phyloP scores from a whole-genome alignment of 23 tunicate species.

The Diplosoma virens region DNA sequence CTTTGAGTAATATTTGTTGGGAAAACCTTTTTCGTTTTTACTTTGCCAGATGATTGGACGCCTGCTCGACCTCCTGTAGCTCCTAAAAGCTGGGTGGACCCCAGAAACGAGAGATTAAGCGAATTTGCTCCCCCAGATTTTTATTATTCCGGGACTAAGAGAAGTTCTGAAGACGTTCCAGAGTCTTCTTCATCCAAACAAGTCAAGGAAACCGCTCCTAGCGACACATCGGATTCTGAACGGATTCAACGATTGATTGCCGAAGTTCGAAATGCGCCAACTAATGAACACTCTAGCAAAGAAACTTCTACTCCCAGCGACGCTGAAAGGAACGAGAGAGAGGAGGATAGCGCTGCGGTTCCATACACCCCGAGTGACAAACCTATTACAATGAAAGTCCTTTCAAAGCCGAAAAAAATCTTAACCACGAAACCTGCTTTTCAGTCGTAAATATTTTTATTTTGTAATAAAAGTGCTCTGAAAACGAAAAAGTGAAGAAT shows the following conservation, averaged over 20 bases:
- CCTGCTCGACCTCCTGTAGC: conserved; percentile 54
- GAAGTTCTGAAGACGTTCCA: not conserved
- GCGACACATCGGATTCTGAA: no score
- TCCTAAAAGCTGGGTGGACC: conserved; percentile 68
- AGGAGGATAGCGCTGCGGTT: not conserved
- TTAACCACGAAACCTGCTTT: conserved; percentile 26
- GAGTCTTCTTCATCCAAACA: not conserved
- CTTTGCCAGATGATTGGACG: conserved; percentile 36
- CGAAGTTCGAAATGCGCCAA: not conserved
- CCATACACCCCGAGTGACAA: conserved; percentile 52
- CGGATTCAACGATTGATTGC: no score
- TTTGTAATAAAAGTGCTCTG: no score
- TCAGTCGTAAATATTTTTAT: not conserved
- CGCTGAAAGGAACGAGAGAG: conserved; percentile 40
- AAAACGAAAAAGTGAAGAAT: no score
- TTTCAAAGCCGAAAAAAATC: conserved; percentile 36
- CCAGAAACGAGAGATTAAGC: conserved; percentile 43
- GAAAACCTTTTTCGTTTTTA: no score
- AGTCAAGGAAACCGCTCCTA: no score
- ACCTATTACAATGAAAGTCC: conserved; percentile 57
- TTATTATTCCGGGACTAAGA: conserved; percentile 7
- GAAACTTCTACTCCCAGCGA: not conserved
- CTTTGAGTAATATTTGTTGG: no score
- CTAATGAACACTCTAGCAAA: no score
- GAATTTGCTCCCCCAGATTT: conserved; percentile 77